Conservation (phyloP, 2,797 vertebrate species). For the Salmo trutta region DNA sequence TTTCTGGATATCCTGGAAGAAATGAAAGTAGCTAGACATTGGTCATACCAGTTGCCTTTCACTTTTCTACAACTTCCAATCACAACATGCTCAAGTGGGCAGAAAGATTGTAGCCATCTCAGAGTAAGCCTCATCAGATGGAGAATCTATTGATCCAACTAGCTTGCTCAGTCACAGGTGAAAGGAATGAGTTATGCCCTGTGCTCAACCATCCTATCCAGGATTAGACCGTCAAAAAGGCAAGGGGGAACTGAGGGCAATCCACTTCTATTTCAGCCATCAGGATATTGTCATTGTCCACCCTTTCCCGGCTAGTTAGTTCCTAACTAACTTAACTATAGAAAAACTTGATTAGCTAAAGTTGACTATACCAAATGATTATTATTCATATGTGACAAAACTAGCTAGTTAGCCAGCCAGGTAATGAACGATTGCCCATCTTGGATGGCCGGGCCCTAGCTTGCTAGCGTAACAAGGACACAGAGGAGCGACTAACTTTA, state of each 20-base stretch:
- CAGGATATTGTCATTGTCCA: neutral
- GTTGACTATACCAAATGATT: neutral
- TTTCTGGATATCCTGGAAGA: conserved; percentile 72
- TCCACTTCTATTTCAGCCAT: neutral
- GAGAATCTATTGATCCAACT: neutral
- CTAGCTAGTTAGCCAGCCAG: neutral
- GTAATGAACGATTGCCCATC: neutral
- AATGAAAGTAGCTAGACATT: neutral
- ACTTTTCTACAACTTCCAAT: neutral
- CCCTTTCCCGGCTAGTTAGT: neutral
- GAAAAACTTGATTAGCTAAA: neutral
- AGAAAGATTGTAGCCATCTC: neutral
- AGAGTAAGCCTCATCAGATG: neutral
- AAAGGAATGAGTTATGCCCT: neutral
- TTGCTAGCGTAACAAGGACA: too few species aligned
- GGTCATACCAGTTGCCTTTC: neutral
- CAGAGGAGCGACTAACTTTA: neutral
- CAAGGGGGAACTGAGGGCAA: neutral
- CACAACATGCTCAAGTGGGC: neutral
- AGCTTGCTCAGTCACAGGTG: neutral
- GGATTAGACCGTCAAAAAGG: neutral
- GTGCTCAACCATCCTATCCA: neutral
- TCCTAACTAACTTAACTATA: neutral
- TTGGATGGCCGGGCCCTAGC: too few species aligned
- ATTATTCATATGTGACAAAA: neutral